Conservation (phyloP, 2,113 vertebrate species). For the Tyto alba region DNA sequence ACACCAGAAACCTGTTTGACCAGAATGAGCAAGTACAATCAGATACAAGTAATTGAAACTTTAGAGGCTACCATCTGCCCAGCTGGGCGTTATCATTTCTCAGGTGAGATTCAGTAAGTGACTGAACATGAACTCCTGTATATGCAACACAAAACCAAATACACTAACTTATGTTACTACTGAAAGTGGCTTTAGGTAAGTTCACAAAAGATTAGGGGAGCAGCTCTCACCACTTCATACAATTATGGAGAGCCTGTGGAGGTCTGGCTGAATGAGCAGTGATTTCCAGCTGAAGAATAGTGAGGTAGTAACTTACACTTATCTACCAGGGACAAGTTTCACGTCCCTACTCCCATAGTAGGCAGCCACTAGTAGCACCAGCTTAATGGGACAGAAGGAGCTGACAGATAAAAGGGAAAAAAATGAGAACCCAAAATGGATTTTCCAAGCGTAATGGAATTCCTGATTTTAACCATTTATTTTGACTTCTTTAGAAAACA, state of each 20-base stretch:
- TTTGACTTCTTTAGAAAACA: background rate
- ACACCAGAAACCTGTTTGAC: background rate
- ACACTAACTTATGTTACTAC: fast-evolving
- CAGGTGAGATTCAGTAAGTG: background rate
- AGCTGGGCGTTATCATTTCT: background rate
- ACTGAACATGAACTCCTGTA: background rate
- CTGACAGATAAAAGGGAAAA: background rate
- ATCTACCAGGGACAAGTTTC: background rate
- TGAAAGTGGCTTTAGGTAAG: background rate
- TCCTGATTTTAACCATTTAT: background rate
- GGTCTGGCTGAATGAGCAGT: background rate
- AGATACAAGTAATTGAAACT: background rate
- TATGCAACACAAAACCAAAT: background rate
- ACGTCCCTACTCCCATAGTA: background rate
- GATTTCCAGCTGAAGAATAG: background rate
- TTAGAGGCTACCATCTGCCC: background rate
- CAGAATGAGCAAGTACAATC: background rate
- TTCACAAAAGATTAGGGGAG: background rate
- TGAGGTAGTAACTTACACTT: background rate
- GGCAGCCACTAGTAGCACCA: background rate
- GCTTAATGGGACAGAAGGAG: background rate
- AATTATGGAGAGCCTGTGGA: background rate
- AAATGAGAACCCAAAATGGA: background rate
- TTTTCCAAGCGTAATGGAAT: background rate
- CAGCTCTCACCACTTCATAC: background rate